Evolutionary conservation across 2,113 vertebrate genomes (phyloP), one percentile per base, ranked within the genome.

Genomic region (Lophotis ruficrista): DNA sequence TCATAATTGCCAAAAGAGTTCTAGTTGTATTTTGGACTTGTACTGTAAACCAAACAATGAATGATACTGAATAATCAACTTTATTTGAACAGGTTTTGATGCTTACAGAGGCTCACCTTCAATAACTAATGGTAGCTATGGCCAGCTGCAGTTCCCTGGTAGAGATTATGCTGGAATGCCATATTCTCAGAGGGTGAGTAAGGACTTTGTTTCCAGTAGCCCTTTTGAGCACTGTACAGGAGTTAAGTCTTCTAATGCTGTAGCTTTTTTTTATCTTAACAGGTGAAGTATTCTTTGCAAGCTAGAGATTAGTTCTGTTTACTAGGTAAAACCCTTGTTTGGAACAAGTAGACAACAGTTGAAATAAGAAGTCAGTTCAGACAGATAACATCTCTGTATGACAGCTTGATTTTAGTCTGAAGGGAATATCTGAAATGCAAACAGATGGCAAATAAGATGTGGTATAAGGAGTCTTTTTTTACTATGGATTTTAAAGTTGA

Each of bases 121-220:
- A 56, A 58, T 98, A 93, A 79, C 97, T 93, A 98, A 98, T 97
- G 98, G 98, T 82, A 95, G 82, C 92, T 99, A 98, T 31, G 96
- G 97, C 58, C 97, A 98, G 22, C 97, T 98, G 43, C 92, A 97
- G 48, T 98, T 98, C 62, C 95, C 97, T 80, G 91, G 98, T 38
- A 98, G 98, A 97, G 99, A 99, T 25, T 97, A 98, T 70, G 93
- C 98, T 73, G 97, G 98, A 38, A 85, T 98, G 35, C 94, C 98
- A 8, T 99, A 98, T 88, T 86, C 98, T 87, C 90, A 98, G 33
- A 98, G 98, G 97, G 99, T 99, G 96, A 98, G 97, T 53, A 80
- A 27, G 87, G 73, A 57, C 31, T 35, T 83, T 45, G 66, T 73
- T 95, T 91, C 31, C 30, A 72, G 37, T 62, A 94, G 45, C 38